Conservation (phyloP, 1,140 invertebrate species). For the Dendroctonus valens region DNA sequence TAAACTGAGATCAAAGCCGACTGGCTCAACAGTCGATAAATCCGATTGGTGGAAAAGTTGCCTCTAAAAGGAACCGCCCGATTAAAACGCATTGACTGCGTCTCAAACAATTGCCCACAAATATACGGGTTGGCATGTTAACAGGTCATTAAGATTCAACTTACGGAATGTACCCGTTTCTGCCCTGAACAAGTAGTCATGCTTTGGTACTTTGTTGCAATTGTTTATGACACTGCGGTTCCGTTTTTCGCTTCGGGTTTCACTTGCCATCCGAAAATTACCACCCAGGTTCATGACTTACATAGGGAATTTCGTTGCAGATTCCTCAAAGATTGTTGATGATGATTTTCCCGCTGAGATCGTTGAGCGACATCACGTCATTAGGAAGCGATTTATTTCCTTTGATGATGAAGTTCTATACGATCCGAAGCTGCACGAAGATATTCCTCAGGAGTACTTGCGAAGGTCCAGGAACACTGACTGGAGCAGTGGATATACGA, state of each 20-base stretch:
- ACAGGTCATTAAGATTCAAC: slow-evolving; percentile 20
- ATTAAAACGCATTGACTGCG: slow-evolving; percentile 6
- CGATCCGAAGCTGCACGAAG: slow-evolving; percentile 4
- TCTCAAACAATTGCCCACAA: slow-evolving; percentile 23
- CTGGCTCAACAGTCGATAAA: too few relatives aligned
- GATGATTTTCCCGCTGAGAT: slow-evolving; percentile 39
- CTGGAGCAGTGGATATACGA: slow-evolving; percentile 34
- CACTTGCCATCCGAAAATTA: background rate
- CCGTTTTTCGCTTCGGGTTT: slow-evolving; percentile 2
- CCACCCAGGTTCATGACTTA: background rate
- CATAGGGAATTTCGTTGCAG: too few relatives aligned
- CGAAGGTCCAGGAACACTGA: slow-evolving; percentile 32
- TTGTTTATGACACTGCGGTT: slow-evolving; percentile 14
- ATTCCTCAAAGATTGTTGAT: slow-evolving; percentile 11
- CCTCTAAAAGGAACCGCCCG: slow-evolving; percentile 7
- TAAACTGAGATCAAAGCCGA: too few relatives aligned
- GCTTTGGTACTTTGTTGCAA: slow-evolving; percentile 12
- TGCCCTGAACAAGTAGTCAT: slow-evolving; percentile 21
- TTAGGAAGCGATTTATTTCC: slow-evolving; percentile 29
- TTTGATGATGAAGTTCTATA: slow-evolving; percentile 30
- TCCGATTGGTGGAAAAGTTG: too few relatives aligned
- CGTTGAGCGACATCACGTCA: slow-evolving; percentile 29
- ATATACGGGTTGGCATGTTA: slow-evolving; percentile 22
- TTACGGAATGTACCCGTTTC: slow-evolving; percentile 16
- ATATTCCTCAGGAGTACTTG: slow-evolving; percentile 14